These are phyloP conservation scores for Teleogryllus oceanicus DNA, from an alignment of 2,888 invertebrate species.

Conservation along the genomic window DNA sequence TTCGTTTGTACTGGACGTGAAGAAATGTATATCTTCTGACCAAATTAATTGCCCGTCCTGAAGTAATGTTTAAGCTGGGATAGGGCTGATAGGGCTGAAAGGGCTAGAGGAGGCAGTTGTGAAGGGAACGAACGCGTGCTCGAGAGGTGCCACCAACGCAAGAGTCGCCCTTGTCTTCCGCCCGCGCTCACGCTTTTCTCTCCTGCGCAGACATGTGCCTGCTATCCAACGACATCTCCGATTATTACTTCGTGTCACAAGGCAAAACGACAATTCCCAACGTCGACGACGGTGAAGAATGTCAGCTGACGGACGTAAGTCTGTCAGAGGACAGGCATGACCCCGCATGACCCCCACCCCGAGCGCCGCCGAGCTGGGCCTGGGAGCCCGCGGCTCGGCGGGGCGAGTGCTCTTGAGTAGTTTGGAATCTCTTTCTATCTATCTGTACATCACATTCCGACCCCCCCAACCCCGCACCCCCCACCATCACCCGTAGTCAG, in stretches of 20 bases:
- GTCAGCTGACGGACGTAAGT: conserved; percentile 77
- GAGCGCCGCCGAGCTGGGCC: conserved; percentile 22
- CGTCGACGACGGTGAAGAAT: conserved; percentile 89
- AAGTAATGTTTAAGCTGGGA: no score
- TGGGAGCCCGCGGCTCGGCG: not conserved
- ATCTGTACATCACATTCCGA: not conserved
- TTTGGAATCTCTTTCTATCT: not conserved
- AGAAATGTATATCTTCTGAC: no score
- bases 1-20: no score
- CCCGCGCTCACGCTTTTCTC: not conserved
- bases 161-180: not conserved
- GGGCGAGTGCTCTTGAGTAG: not conserved
- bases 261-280: conserved; percentile 88
- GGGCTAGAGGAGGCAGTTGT: not conserved
- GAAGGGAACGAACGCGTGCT: not conserved
- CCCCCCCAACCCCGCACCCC: not conserved
- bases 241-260: conserved; percentile 88
- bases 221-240: conserved; percentile 72
- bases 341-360: not conserved
- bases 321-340: conserved; percentile 38
- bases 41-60: no score
- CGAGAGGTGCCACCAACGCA: not conserved
- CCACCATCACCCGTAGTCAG: no score
- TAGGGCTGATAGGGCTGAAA: no score
- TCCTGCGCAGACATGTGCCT: conserved; percentile 61